Percentiles rank a stretch among this genome's conserved stretches.
Evolutionary conservation across 2,888 invertebrate genomes (phyloP).

Genomic region (Calliphora vomitoria): DNA sequence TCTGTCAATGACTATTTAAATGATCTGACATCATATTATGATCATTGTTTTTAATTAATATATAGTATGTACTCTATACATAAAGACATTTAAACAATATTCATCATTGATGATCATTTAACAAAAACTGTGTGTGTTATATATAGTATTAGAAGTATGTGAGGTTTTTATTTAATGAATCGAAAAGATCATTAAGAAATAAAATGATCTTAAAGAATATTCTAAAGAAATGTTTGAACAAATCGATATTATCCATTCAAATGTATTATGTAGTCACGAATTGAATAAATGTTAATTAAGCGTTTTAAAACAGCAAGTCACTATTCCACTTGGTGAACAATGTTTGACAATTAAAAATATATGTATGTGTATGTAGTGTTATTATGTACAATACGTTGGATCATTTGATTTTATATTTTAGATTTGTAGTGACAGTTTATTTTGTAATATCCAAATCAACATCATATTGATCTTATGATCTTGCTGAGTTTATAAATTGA

Average conservation of each 20-base stretch:
- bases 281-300: conserved; percentile 16
- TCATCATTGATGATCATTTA: conserved; percentile 7
- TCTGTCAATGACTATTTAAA: conserved; percentile 48
- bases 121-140: neutral
- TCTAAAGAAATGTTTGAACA: neutral
- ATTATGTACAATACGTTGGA: too few relatives aligned
- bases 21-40: conserved; percentile 48
- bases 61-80: neutral
- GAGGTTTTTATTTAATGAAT: neutral
- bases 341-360: too few relatives aligned
- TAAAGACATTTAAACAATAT: neutral
- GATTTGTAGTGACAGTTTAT: too few relatives aligned
- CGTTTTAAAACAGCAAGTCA: conserved; percentile 17
- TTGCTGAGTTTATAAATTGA: too few relatives aligned
- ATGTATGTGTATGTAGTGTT: too few relatives aligned
- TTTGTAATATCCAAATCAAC: too few relatives aligned
- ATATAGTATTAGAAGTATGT: neutral
- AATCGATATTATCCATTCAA: conserved; percentile 5
- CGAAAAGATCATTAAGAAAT: conserved; percentile 6
- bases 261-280: conserved; percentile 37
- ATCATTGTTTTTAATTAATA: conserved; percentile 28
- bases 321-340: neutral
- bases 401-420: too few relatives aligned
- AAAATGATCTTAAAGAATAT: conserved; percentile 16
- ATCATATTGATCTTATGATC: too few relatives aligned